Base-by-base conservation (phyloP, 2,888 invertebrate genomes). In the Lobophora halterata region DNA sequence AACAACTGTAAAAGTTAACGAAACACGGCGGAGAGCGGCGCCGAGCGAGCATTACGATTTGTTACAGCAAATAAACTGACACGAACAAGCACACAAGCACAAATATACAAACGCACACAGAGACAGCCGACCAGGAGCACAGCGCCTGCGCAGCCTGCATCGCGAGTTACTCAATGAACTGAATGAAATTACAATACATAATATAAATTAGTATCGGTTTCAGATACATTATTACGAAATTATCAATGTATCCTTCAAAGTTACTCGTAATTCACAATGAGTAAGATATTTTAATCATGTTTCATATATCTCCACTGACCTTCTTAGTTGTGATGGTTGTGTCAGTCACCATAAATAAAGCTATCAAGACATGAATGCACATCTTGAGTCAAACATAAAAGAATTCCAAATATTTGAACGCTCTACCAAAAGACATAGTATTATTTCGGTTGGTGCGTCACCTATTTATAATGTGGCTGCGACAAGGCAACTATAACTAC, bases 161-260 rank as follows among this genome's bases (percentile, higher is more conserved):
- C 75, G 71, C 73, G 67, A 68, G 79, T 79, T 81, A 74, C 79
- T 81, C 78, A 82, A 82, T 80, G 79, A 78, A 81, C 71, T 65
- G 4, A 13, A 34, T 8, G 18, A 20, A 7, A 5, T 11, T 23
- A 13, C 7, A 32, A 3, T 2, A 8, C n/a, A 5, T 3, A 17
- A 17, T 6, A 3, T 3, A 17, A 2, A 17, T n/a, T 17, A 17
- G n/a, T 17, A 17, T 3, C 17, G 14, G n/a, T n/a, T n/a, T n/a
- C n/a, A n/a, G n/a, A n/a, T n/a, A n/a, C n/a, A n/a, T n/a, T n/a
- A n/a, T n/a, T n/a, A n/a, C n/a, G n/a, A n/a, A n/a, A n/a, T n/a
- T n/a, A n/a, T n/a, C n/a, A n/a, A n/a, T n/a, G n/a, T n/a, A n/a
- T n/a, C n/a, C n/a, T n/a, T n/a, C n/a, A n/a, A n/a, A n/a, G n/a